Percentiles rank a stretch among this genome's conserved stretches.
Evolutionary conservation across 2,888 invertebrate species (phyloP).

Genomic region (Pachymerium ferrugineum): DNA sequence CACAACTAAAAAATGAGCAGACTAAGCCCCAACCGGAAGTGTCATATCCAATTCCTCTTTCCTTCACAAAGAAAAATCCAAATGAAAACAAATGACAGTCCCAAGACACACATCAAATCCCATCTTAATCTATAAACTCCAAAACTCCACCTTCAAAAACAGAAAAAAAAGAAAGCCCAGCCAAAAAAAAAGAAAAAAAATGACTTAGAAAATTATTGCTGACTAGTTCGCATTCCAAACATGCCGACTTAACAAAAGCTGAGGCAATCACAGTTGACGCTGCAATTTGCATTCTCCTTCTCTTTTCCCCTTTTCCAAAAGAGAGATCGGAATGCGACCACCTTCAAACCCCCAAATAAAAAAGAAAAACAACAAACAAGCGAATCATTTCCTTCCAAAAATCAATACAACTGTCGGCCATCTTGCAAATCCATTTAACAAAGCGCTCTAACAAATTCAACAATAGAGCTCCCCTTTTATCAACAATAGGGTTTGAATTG

Average conservation of each 20-base stretch:
- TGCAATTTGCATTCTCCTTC: conserved; percentile 17
- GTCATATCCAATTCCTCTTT: too few relatives aligned
- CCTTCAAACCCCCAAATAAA: background rate
- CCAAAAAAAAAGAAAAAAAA: background rate
- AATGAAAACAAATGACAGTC: too few relatives aligned
- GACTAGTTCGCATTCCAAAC: conserved; percentile 15
- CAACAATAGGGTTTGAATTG: background rate
- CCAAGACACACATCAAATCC: too few relatives aligned
- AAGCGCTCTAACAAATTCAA: too few relatives aligned
- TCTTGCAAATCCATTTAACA: too few relatives aligned
- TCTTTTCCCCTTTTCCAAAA: background rate
- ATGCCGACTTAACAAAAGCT: conserved; percentile 15
- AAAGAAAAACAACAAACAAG: background rate
- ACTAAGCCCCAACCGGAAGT: too few relatives aligned
- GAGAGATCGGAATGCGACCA: conserved; percentile 18
- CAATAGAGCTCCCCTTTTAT: too few relatives aligned
- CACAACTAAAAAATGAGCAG: too few relatives aligned
- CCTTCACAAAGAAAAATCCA: too few relatives aligned
- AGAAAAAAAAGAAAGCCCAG: background rate
- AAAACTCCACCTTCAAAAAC: too few relatives aligned
- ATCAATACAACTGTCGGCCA: conserved; percentile 6
- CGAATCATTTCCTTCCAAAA: conserved; percentile 17
- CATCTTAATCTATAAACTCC: too few relatives aligned
- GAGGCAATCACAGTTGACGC: conserved; percentile 14
- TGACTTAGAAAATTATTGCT: conserved; percentile 21